Evolutionary conservation across 2,888 invertebrate species (phyloP).

Genomic region (Drosophila macrospina): DNA sequence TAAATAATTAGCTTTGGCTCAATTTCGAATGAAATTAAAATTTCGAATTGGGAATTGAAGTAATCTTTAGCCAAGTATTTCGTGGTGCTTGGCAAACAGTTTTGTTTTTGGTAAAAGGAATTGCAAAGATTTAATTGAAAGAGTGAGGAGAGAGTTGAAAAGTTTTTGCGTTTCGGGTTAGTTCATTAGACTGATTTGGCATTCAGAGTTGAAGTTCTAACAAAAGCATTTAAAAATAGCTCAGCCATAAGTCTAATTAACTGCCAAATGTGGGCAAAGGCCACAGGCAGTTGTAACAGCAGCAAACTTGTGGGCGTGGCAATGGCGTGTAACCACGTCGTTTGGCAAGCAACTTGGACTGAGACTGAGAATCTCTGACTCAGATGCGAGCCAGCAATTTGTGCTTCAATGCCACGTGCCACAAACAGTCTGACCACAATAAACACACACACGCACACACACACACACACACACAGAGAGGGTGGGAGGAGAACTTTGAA

Average conservation of each 20-base stretch:
- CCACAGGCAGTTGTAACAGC: not conserved
- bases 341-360: constrained; percentile 31
- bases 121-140: constrained; percentile 6
- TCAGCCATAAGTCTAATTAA: constrained; percentile 63
- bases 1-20: not conserved
- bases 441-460: constrained; percentile 33
- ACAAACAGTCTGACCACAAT: constrained; percentile 52
- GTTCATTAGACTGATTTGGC: constrained; percentile 50
- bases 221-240: constrained; percentile 59
- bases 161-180: constrained; percentile 36
- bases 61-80: constrained; percentile 3
- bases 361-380: constrained; percentile 3
- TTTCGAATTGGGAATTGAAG: not conserved
- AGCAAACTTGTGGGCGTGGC: constrained; percentile 30
- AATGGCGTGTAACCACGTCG: constrained; percentile 58
- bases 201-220: constrained; percentile 19
- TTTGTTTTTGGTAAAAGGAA: constrained; percentile 12
- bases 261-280: constrained; percentile 32
- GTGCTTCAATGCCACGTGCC: constrained; percentile 51
- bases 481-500: constrained; percentile 13
- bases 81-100: constrained; percentile 4
- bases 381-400: constrained; percentile 11
- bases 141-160: constrained; percentile 17
- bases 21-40: constrained; percentile 13
- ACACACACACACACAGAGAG: constrained; percentile 25